Conservation (phyloP, 1,140 invertebrate genomes). For the Hestina assimilis region DNA sequence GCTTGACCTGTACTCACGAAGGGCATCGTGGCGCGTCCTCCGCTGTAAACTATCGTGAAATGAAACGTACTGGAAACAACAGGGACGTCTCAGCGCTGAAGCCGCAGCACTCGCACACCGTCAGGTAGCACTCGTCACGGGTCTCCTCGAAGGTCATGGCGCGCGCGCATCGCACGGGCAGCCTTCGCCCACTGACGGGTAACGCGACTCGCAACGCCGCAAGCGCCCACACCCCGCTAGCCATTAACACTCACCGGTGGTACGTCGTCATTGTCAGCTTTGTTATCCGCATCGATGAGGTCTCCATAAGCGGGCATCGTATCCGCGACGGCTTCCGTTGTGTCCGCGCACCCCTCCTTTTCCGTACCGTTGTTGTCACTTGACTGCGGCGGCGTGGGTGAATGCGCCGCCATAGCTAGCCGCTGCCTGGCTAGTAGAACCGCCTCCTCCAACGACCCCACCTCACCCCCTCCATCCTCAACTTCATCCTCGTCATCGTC, state of each 20-base stretch:
- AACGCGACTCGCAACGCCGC: slow-evolving; percentile 29
- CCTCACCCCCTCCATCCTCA: slow-evolving; percentile 46
- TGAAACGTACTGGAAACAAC: slow-evolving; percentile 70
- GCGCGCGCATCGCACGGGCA: slow-evolving; percentile 65
- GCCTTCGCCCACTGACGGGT: slow-evolving; percentile 45
- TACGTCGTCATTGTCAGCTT: slow-evolving; percentile 42
- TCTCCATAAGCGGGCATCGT: slow-evolving; percentile 74
- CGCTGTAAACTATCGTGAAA: slow-evolving; percentile 68
- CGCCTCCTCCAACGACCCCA: slow-evolving; percentile 71
- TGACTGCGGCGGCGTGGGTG: slow-evolving; percentile 56
- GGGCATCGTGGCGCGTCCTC: slow-evolving; percentile 59
- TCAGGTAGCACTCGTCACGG: slow-evolving; percentile 68
- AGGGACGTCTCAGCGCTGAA: slow-evolving; percentile 74
- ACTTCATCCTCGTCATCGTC: slow-evolving; percentile 66
- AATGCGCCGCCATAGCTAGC: slow-evolving; percentile 45
- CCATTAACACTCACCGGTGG: slow-evolving; percentile 51
- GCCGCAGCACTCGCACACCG: slow-evolving; percentile 76
- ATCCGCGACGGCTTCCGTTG: slow-evolving; percentile 56
- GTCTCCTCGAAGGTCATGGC: slow-evolving; percentile 74
- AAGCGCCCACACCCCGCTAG: slow-evolving; percentile 15
- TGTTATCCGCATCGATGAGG: slow-evolving; percentile 64
- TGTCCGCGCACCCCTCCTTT: slow-evolving; percentile 65
- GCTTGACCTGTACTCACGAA: slow-evolving; percentile 66
- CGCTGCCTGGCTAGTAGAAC: slow-evolving; percentile 67
- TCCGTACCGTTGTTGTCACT: slow-evolving; percentile 61